Base-by-base conservation (phyloP, 53 echinoderm and acorn worm species). In the Zoroaster sp. region DNA sequence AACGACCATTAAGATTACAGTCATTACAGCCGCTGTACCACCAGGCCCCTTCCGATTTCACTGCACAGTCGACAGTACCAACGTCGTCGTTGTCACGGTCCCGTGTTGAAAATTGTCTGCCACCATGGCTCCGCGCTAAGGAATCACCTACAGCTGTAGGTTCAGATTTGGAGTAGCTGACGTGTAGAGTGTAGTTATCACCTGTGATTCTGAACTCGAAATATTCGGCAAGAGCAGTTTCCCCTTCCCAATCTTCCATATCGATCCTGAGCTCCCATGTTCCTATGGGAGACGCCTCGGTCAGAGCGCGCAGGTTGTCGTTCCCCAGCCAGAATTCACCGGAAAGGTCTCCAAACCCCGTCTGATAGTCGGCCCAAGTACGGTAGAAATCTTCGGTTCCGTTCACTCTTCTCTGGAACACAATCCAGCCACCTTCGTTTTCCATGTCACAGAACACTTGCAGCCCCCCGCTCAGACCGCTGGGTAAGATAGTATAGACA, bases 1-100 rank as follows among this genome's bases (percentile, higher is more conserved):
- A 89, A 3, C 18, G 14, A 13, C 89, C 89, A 18, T 89, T 89
- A 21, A 89, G 72, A 25, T 89, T 80, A n/a, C 49, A 80, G 20
- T 54, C 63, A 35, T 77, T 32, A 18, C 89, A 89, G 14, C 1
- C 0, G 6, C 33, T 31, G n/a, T 55, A 89, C 89, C 89, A 89
- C 89, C 89, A 89, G 7, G 69, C 89, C 11, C 89, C 89, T 21
- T n/a, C 13, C 25, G 40, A 31, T 18, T 15, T 30, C 1, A 3
- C 9, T 59, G 63, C 63, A 59, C 63, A 59, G 63, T 18, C 28
- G 0, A 0, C 9, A 23, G 8, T 1, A n/a, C 0, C 8, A 28
- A n/a, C n/a, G n/a, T 25, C 25, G 28, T 59, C 59, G 28, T 59
- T 59, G 28, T 54, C 54, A 54, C 54, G 21, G 54, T 59, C 63